phyloP scores from a whole-genome alignment of 2,888 invertebrate species.

The Aspidapion aeneum region DNA sequence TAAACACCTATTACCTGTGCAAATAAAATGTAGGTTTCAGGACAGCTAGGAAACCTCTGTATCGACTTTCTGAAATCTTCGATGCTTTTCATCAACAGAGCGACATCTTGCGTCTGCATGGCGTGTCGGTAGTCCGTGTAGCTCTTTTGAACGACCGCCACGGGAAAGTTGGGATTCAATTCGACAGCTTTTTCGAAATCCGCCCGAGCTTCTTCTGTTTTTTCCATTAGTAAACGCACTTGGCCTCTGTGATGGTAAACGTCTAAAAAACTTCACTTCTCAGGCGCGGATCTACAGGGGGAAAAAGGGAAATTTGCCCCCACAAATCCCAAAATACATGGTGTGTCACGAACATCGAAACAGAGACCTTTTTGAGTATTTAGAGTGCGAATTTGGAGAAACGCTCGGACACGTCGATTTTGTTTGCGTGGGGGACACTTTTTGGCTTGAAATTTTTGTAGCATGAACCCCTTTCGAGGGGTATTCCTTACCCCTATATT shows the following conservation, averaged over 20 bases:
- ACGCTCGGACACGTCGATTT: too few relatives aligned
- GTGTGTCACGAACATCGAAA: too few relatives aligned
- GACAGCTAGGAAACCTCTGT: constrained; percentile 76
- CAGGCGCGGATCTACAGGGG: too few relatives aligned
- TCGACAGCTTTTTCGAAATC: constrained; percentile 83
- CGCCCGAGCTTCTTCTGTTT: constrained; percentile 72
- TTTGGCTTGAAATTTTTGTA: too few relatives aligned
- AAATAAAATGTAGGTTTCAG: constrained; percentile 84
- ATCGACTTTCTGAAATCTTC: constrained; percentile 72
- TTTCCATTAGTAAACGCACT: constrained; percentile 79
- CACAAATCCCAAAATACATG: too few relatives aligned
- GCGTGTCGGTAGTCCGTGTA: constrained; percentile 73
- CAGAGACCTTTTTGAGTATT: too few relatives aligned
- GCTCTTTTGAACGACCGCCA: constrained; percentile 87
- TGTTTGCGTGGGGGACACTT: too few relatives aligned
- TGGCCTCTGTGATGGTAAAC: constrained; percentile 92
- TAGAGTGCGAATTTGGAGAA: too few relatives aligned
- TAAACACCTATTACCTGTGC: too few relatives aligned
- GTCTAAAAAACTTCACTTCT: constrained; percentile 49
- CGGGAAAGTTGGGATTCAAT: constrained; percentile 78
- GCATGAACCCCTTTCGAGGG: too few relatives aligned
- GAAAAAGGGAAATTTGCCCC: too few relatives aligned
- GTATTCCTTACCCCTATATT: too few relatives aligned
- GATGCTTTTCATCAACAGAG: constrained; percentile 62
- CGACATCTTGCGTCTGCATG: constrained; percentile 45